phyloP scores from a whole-genome alignment of 2,113 vertebrate genomes.

The Herpetotheres cachinnans region DNA sequence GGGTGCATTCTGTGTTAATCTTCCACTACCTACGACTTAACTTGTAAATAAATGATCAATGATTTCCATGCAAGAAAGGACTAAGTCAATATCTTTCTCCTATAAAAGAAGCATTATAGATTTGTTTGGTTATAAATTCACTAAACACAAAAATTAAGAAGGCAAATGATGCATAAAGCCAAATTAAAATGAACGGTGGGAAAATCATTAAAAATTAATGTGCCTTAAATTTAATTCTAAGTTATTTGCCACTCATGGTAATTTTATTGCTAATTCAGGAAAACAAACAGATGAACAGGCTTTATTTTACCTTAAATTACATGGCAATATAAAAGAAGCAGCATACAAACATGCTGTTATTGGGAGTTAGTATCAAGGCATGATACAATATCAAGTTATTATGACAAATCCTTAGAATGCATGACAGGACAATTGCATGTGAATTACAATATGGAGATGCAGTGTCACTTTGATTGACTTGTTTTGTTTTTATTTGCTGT shows the following conservation, averaged over 20 bases:
- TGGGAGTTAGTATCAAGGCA: background rate
- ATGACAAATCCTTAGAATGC: background rate
- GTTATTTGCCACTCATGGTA: background rate
- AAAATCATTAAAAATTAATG: constrained; percentile 41
- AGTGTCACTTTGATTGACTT: background rate
- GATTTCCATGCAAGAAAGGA: background rate
- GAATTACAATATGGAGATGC: background rate
- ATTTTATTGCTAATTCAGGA: background rate
- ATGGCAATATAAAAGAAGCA: background rate
- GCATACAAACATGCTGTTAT: background rate
- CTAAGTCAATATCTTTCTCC: background rate
- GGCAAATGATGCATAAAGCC: background rate
- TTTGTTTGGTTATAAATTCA: constrained; percentile 26
- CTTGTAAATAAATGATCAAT: background rate
- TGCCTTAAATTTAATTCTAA: constrained; percentile 8
- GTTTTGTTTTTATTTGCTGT: constrained; percentile 8
- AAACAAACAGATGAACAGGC: background rate
- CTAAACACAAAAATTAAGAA: constrained; percentile 27
- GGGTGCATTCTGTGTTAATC: background rate
- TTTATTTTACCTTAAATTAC: background rate
- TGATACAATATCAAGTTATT: background rate
- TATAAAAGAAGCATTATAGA: background rate
- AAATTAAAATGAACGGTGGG: constrained; percentile 22
- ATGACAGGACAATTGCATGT: background rate
- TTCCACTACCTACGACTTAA: background rate